A percentile compares a stretch with the other conserved stretches of the same genome.
Conservation (phyloP, 2,888 invertebrate genomes). For the Rhamphomyia laevipes region DNA sequence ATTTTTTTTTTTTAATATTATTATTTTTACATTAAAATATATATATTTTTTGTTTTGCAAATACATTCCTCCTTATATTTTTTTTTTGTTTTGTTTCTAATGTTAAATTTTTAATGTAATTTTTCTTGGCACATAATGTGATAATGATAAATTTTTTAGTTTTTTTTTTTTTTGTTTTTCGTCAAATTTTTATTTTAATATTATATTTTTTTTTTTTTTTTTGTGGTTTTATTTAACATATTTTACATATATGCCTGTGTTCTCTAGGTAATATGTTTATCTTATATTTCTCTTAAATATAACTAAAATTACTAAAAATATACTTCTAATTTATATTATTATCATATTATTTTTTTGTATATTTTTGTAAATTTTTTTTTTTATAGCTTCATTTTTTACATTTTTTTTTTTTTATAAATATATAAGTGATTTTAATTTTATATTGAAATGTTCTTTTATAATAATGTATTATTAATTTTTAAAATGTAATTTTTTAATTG, state of each 20-base stretch:
- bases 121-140: not conserved
- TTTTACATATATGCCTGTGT: constrained; percentile 4
- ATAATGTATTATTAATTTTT: not conserved
- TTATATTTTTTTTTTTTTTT: too few relatives aligned
- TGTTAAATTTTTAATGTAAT: constrained; percentile 3
- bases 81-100: too few relatives aligned
- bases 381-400: constrained; percentile 13
- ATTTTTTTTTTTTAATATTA: not conserved
- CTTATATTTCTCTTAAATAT: too few relatives aligned
- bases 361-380: not conserved
- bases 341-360: too few relatives aligned
- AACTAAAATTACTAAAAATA: too few relatives aligned
- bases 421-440: constrained; percentile 3
- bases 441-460: constrained; percentile 5
- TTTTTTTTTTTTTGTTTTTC: constrained; percentile 3
- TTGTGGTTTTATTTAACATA: too few relatives aligned
- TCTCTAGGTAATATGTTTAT: constrained; percentile 5
- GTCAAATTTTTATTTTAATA: constrained; percentile 5
- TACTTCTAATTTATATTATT: too few relatives aligned
- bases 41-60: not conserved
- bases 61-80: too few relatives aligned
- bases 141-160: not conserved
- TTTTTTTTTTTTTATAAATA: constrained; percentile 5
- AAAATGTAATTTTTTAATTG: too few relatives aligned
- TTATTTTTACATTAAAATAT: constrained; percentile 7